Evolutionary conservation across 2,797 vertebrate species (phyloP), one percentile per base, ranked within the genome.

Genomic region (Phrynocephalus forsythii): DNA sequence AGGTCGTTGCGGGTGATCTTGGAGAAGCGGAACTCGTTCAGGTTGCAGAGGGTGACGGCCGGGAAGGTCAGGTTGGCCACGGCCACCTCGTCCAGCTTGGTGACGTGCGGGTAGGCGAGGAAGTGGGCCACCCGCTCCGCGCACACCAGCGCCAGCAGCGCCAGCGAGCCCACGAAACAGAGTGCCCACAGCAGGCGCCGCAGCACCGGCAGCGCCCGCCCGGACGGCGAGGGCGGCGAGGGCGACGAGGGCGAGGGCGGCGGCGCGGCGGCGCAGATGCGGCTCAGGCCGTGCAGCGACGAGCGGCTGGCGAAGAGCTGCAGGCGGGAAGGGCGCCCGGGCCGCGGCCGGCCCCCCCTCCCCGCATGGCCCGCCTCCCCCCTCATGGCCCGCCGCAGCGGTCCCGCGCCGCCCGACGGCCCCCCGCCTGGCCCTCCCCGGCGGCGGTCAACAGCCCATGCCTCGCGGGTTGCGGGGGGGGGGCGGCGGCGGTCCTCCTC

Each of bases 21-120:
- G 89, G 98, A 98, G 96, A 98, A 98, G 91, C 98, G 98, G 93
- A 98, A 98, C 95, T 98, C 97, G 11, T 98, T 98, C 93, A 98
- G 97, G 96, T 98, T 98, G 94, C 98, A 98, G 95, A 98, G 96
- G 90, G 98, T 98, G 89, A 98, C 92, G 2, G 98, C 96, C 1
- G 98, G 98, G 94, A 98, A 98, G 88, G 98, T 98, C 91, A 98
- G 97, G 96, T 97, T 98, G 15, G 96, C 95, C 1, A 97, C 98
- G 0, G 97, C 96, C 92, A 98, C 97, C 94, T 98, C 97, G 1
- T 98, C 97, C 94, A 98, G 95, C 90, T 97, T 97, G 91, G 97
- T 98, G 91, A 98, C 96, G 18, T 97, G 97, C 48, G 97, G 97
- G 88, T 97, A 97, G 92, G 97, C 97, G 91, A 98, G 95, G 95